These are phyloP conservation scores for Stenichneumon culpator DNA, from an alignment of 2,888 invertebrate genomes.

Conservation along the genomic window DNA sequence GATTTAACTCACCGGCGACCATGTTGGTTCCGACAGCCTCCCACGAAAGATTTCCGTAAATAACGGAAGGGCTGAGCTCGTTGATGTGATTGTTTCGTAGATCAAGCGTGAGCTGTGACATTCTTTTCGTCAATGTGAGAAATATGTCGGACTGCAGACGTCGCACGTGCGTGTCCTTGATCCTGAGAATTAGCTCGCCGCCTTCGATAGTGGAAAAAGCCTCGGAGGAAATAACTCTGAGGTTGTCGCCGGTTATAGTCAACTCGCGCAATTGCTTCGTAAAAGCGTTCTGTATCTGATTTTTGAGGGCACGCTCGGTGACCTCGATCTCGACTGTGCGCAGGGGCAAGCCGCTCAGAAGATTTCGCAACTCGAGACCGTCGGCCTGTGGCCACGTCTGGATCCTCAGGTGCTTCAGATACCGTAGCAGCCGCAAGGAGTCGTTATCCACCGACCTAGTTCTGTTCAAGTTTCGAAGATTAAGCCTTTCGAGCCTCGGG, in stretches of 20 bases:
- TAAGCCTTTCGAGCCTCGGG: constrained; percentile 90
- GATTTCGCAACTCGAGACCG: constrained; percentile 90
- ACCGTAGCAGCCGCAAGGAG: constrained; percentile 89
- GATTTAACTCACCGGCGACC: constrained; percentile 89
- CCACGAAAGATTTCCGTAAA: constrained; percentile 96
- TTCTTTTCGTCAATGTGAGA: constrained; percentile 90
- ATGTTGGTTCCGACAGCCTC: constrained; percentile 95
- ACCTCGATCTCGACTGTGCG: constrained; percentile 92
- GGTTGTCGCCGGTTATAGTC: constrained; percentile 91
- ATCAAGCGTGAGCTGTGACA: constrained; percentile 94
- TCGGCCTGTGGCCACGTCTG: constrained; percentile 92
- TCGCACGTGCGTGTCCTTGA: constrained; percentile 92
- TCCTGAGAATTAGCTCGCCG: constrained; percentile 92
- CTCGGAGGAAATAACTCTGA: constrained; percentile 91
- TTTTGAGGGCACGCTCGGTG: constrained; percentile 90
- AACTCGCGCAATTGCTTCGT: constrained; percentile 92
- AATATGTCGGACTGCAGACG: constrained; percentile 93
- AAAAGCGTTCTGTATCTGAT: constrained; percentile 92
- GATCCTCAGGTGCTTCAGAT: constrained; percentile 90
- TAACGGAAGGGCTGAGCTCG: constrained; percentile 93
- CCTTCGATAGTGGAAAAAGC: constrained; percentile 92
- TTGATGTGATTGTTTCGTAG: constrained; percentile 94
- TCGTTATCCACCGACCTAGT: constrained; percentile 92
- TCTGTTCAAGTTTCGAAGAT: constrained; percentile 90
- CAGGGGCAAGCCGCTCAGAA: constrained; percentile 90